phyloP scores from a whole-genome alignment of 2,888 invertebrate species.

The Synanthedon formicaeformis region DNA sequence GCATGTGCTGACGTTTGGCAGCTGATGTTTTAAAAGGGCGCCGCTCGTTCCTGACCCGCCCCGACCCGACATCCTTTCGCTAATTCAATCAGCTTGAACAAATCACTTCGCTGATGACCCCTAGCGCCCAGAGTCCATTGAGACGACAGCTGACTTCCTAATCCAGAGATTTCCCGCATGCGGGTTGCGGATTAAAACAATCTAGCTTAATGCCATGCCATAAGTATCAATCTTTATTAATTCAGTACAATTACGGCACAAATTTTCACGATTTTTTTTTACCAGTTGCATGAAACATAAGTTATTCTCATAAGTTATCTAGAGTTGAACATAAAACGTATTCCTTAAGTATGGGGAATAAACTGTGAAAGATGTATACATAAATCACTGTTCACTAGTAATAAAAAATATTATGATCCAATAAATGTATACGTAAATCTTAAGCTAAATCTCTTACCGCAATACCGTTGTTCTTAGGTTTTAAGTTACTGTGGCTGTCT shows the following conservation, averaged over 20 bases:
- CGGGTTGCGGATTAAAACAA: neutral
- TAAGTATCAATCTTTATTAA: too few species aligned
- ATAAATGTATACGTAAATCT: too few species aligned
- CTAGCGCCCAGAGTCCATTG: conserved; percentile 6
- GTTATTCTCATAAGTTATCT: too few species aligned
- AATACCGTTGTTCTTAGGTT: neutral
- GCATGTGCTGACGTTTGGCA: conserved; percentile 36
- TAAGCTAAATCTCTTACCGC: too few species aligned
- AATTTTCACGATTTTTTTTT: too few species aligned
- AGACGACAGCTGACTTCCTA: conserved; percentile 20
- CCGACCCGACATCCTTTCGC: conserved; percentile 34
- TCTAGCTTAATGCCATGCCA: neutral
- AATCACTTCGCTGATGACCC: conserved; percentile 22
- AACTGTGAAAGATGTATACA: too few species aligned
- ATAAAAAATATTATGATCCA: too few species aligned
- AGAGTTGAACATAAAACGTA: too few species aligned
- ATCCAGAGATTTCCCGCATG: conserved; percentile 2
- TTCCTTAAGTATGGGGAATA: too few species aligned
- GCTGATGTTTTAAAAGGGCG: conserved; percentile 34
- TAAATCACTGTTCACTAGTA: too few species aligned
- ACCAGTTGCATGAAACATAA: too few species aligned
- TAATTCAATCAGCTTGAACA: conserved; percentile 49
- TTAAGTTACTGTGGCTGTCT: neutral
- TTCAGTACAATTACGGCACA: too few species aligned
- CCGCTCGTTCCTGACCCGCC: conserved; percentile 33